Percentiles rank a stretch among this genome's conserved stretches.
Conservation (phyloP, 1,140 invertebrate genomes). For the Micrasema longulum region DNA sequence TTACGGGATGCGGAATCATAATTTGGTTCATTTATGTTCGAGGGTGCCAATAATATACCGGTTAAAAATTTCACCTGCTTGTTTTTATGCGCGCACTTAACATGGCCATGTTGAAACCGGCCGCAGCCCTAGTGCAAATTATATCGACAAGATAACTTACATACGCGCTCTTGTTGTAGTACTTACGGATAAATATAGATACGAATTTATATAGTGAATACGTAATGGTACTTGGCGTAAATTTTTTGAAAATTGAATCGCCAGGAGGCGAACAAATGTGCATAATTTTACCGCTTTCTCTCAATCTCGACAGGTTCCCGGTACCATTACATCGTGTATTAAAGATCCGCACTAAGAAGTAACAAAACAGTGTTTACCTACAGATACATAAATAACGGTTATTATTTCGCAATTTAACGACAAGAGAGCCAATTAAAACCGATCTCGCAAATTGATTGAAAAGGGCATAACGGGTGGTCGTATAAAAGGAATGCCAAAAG, state of each 20-base stretch:
- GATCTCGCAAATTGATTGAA: too few species aligned
- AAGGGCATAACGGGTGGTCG: too few species aligned
- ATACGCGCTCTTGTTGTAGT: slow-evolving; percentile 46
- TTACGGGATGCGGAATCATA: background rate
- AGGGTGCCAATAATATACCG: slow-evolving; percentile 41
- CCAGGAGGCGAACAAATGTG: slow-evolving; percentile 12
- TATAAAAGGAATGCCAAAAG: background rate
- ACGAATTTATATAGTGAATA: too few species aligned
- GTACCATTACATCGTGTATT: too few species aligned
- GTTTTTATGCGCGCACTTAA: too few species aligned
- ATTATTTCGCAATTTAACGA: background rate
- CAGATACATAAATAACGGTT: background rate
- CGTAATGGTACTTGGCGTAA: slow-evolving; percentile 5
- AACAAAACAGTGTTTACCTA: background rate
- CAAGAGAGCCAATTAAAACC: too few species aligned
- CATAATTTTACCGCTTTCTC: background rate
- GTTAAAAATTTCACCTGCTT: slow-evolving; percentile 47
- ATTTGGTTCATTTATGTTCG: background rate
- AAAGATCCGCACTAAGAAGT: too few species aligned
- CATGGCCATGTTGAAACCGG: slow-evolving; percentile 39
- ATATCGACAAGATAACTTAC: slow-evolving; percentile 26
- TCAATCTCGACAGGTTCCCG: too few species aligned
- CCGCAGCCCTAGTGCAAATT: slow-evolving; percentile 41
- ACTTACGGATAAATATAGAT: slow-evolving; percentile 36
- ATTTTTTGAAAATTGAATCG: slow-evolving; percentile 17